Percentiles rank a stretch among this genome's conserved stretches.
Conservation (phyloP, 2,113 vertebrate genomes). For the Coptodon bakossiorum region DNA sequence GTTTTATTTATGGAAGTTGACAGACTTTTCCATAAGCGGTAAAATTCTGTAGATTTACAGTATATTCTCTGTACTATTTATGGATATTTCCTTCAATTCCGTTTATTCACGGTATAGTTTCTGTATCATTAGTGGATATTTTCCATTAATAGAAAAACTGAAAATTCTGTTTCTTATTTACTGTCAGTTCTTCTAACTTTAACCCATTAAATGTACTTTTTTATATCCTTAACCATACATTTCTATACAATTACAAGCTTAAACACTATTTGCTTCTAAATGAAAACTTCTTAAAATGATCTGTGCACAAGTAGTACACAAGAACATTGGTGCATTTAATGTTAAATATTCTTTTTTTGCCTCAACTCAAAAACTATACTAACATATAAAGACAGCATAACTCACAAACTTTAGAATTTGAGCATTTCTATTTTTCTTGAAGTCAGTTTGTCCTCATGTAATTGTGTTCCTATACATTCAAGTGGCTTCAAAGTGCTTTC, state of each 20-base stretch:
- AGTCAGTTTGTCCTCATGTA: rapidly evolving
- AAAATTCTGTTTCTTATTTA: not conserved
- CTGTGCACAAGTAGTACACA: not conserved
- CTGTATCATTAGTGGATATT: not conserved
- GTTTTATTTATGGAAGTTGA: not conserved
- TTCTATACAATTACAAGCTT: not conserved
- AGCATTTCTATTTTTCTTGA: not conserved
- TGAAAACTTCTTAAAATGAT: not conserved
- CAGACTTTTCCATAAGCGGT: not conserved
- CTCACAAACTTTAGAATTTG: not conserved
- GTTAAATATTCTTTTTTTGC: not conserved
- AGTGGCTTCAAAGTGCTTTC: not conserved
- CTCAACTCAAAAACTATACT: not conserved
- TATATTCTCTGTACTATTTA: not conserved
- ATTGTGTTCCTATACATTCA: not conserved
- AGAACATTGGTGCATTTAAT: not conserved
- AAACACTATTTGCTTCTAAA: not conserved
- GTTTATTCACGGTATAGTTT: rapidly evolving
- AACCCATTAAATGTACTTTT: not conserved
- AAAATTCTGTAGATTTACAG: not conserved
- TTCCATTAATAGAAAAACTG: not conserved
- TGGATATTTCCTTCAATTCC: too few species aligned
- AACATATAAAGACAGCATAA: not conserved
- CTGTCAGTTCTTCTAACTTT: not conserved
- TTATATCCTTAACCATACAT: not conserved